Evolutionary conservation across 2,113 vertebrate species (phyloP).

Genomic region (Cephalopterus ornatus): DNA sequence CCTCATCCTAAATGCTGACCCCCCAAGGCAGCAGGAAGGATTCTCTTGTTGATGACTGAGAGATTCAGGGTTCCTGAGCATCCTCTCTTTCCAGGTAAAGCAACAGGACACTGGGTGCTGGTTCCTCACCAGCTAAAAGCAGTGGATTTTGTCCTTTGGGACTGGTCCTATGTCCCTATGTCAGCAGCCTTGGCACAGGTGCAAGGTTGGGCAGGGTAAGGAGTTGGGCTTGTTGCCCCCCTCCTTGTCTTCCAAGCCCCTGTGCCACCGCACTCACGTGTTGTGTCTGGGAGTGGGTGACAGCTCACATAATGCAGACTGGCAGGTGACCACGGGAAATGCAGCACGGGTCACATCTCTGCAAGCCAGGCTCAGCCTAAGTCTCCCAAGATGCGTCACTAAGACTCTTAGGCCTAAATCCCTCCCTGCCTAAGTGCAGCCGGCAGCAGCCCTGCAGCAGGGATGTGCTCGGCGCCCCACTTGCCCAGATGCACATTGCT

Average conservation of each 20-base stretch:
- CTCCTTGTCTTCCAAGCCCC: neutral
- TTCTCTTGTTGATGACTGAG: neutral
- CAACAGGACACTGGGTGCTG: neutral
- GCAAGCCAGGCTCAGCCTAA: slow-evolving; percentile 44
- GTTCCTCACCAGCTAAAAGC: neutral
- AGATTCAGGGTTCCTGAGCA: neutral
- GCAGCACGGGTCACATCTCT: slow-evolving; percentile 1
- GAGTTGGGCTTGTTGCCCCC: neutral
- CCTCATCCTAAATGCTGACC: neutral
- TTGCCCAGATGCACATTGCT: neutral
- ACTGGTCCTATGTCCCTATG: rapidly evolving
- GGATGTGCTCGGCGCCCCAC: rapidly evolving
- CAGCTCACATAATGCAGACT: slow-evolving; percentile 9
- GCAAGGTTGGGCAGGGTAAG: neutral
- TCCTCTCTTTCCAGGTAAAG: neutral
- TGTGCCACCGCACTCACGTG: neutral
- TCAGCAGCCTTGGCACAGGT: neutral
- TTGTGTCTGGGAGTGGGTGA: neutral
- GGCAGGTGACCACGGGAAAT: slow-evolving; percentile 37
- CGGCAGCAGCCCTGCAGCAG: neutral
- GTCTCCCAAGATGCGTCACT: slow-evolving; percentile 46
- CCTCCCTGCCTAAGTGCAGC: neutral
- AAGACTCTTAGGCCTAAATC: slow-evolving; percentile 54
- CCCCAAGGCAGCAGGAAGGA: neutral
- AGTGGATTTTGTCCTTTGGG: neutral